Percentiles rank a stretch among this genome's conserved stretches.
Conservation (phyloP, 2,888 invertebrate species). For the Amphipoea oculea region DNA sequence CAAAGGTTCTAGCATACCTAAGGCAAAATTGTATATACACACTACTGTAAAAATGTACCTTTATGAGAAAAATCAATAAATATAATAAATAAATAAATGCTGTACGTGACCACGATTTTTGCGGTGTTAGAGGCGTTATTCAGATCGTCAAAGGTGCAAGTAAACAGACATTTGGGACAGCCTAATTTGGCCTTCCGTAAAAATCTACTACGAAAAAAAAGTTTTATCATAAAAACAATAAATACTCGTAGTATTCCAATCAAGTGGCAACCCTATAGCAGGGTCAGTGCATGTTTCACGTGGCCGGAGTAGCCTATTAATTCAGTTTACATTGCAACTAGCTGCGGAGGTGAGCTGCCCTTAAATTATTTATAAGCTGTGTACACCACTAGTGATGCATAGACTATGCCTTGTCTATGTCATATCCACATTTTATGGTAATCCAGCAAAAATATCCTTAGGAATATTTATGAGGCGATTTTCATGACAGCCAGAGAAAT, state of each 20-base stretch:
- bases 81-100: too few relatives aligned
- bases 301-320: slow-evolving; percentile 59
- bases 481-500: slow-evolving; percentile 46
- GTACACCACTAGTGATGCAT: slow-evolving; percentile 55
- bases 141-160: not conserved
- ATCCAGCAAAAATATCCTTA: slow-evolving; percentile 48
- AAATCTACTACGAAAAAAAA: not conserved
- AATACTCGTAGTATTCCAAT: slow-evolving; percentile 14
- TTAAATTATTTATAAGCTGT: slow-evolving; percentile 66
- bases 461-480: slow-evolving; percentile 59
- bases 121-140: not conserved
- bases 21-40: too few relatives aligned
- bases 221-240: not conserved
- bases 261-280: slow-evolving; percentile 39
- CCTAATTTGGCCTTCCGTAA: not conserved
- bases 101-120: not conserved
- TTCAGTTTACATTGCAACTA: slow-evolving; percentile 69
- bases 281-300: slow-evolving; percentile 60
- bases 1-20: too few relatives aligned
- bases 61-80: too few relatives aligned
- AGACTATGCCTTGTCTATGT: slow-evolving; percentile 49
- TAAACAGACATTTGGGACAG: not conserved
- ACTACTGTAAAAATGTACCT: too few relatives aligned
- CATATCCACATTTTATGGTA: slow-evolving; percentile 56
- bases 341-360: slow-evolving; percentile 47